Evolutionary conservation across 1,140 invertebrate species (phyloP), one percentile per base, ranked within the genome.

Genomic region (Callitettix versicolor): DNA sequence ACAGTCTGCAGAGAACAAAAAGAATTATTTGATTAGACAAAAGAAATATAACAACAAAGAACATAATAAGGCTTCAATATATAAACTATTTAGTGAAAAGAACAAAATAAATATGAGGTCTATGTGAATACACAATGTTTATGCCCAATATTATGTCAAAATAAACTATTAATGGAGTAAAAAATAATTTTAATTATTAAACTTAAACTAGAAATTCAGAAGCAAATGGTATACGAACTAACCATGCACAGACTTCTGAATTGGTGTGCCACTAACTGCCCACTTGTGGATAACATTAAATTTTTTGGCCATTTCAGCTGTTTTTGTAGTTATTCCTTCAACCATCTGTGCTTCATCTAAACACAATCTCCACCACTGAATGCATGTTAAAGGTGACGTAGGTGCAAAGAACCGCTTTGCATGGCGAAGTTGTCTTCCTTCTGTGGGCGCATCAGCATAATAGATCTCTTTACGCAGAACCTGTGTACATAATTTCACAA

Each of bases 261-360:
- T 76, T 1, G 85, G 85, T 1, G 85, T 90, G 20, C 86, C 86
- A 22, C 84, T 86, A 1, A 89, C 77, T 56, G 85, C 86, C 87
- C 87, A 91, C 50, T 80, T 73, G 68, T 85, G 78, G 6, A 77
- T 62, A 4, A 79, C 77, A 17, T 64, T 63, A 20, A 87, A 63
- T 60, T 73, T 66, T 15, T 71, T 63, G 1, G 81, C 83, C 81
- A 90, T 84, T 60, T 75, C 69, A 60, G 73, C 69, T 2, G 59
- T 47, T 41, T 62, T 58, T 26, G 73, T 73, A 2, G 76, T 71
- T 1, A 74, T 71, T 57, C 73, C 73, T 67, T 88, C 86, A 1
- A 88, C 84, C 76, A 87, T 86, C 71, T 91, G 87, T 36, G 85
- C 86, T 73, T 91, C 87, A 71, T 91, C 87, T 12, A 90, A 69